Percentiles rank a stretch among this genome's conserved stretches.
Conservation (phyloP, 2,113 vertebrate genomes). For the Plecturocebus donacophilus region DNA sequence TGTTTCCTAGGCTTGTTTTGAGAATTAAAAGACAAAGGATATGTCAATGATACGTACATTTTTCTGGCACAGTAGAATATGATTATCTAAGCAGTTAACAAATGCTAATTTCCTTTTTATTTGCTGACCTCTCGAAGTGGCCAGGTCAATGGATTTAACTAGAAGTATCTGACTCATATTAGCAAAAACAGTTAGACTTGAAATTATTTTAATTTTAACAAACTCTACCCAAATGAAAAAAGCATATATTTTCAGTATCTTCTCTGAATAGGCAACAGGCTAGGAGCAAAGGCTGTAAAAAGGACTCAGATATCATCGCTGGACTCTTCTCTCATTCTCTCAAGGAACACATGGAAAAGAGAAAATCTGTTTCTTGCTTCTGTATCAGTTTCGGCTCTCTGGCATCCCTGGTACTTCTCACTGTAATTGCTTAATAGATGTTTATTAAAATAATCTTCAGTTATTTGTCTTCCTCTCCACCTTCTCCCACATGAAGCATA, state of each 20-base stretch:
- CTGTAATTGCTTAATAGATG: not conserved
- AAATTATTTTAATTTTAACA: slow-evolving; percentile 1
- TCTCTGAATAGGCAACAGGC: not conserved
- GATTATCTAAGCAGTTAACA: not conserved
- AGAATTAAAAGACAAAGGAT: slow-evolving; percentile 4
- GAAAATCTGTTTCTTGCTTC: not conserved
- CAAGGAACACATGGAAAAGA: not conserved
- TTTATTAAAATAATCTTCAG: not conserved
- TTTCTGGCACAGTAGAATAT: not conserved
- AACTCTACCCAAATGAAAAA: not conserved
- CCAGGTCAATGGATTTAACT: not conserved
- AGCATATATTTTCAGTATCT: not conserved
- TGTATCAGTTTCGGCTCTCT: not conserved
- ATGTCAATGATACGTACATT: not conserved
- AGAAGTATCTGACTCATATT: not conserved
- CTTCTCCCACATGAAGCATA: not conserved
- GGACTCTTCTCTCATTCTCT: not conserved
- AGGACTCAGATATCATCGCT: not conserved
- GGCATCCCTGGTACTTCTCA: not conserved
- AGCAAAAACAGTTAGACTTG: not conserved
- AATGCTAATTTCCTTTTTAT: not conserved
- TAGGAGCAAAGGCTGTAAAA: not conserved
- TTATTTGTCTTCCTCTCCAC: not conserved
- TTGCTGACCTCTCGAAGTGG: not conserved
- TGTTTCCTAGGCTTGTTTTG: not conserved